phyloP scores from a whole-genome alignment of 1,140 invertebrate genomes.

The Hycleus cichorii region DNA sequence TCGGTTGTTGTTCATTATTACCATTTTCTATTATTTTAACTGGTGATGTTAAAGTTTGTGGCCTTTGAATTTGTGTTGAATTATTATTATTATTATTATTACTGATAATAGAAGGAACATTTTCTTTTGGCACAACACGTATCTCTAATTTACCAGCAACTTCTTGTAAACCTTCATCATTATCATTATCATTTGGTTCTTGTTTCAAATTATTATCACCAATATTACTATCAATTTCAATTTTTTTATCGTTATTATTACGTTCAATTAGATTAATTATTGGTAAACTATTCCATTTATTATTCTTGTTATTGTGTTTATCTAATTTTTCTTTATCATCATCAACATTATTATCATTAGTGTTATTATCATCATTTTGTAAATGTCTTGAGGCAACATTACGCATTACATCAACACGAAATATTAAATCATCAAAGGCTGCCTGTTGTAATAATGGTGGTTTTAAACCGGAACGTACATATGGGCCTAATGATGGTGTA shows the following conservation, averaged over 20 bases:
- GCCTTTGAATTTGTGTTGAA: neutral
- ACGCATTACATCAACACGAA: slow-evolving; percentile 75
- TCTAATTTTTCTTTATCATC: neutral
- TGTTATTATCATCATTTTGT: slow-evolving; percentile 53
- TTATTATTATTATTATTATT: neutral
- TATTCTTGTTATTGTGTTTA: slow-evolving; percentile 6
- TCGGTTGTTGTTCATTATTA: slow-evolving; percentile 10
- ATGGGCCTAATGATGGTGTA: slow-evolving; percentile 42
- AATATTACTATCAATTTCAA: slow-evolving; percentile 7
- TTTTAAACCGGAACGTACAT: slow-evolving; percentile 48
- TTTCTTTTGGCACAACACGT: slow-evolving; percentile 54
- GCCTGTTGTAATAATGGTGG: slow-evolving; percentile 72
- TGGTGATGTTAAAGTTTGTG: slow-evolving; percentile 15
- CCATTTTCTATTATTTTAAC: slow-evolving; percentile 4
- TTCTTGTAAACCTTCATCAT: slow-evolving; percentile 34
- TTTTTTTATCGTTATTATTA: slow-evolving; percentile 9
- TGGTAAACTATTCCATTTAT: slow-evolving; percentile 46
- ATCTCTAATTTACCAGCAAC: slow-evolving; percentile 66
- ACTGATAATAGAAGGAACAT: neutral
- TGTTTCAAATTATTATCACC: slow-evolving; percentile 10
- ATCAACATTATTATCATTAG: slow-evolving; percentile 24
- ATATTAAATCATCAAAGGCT: slow-evolving; percentile 73
- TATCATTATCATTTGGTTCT: slow-evolving; percentile 17
- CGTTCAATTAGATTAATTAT: slow-evolving; percentile 18
- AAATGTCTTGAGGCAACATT: slow-evolving; percentile 64